Conservation (phyloP, 1,140 invertebrate species). For the Cardiocondyla obscurior region DNA sequence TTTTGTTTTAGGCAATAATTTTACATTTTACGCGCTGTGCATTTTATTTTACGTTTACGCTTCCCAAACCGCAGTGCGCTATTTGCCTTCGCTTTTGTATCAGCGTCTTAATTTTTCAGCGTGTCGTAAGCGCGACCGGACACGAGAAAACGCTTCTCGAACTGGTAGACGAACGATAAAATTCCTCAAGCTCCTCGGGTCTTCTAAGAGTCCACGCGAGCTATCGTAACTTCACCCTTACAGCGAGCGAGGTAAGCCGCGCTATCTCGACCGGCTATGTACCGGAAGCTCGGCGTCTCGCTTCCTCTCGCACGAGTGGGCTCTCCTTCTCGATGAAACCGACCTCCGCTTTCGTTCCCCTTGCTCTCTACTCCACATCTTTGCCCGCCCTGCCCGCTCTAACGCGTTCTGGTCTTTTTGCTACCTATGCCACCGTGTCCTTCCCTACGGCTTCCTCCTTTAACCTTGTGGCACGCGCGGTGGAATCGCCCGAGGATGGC, state of each 20-base stretch:
- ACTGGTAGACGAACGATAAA: slow-evolving; percentile 4
- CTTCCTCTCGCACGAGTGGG: background rate
- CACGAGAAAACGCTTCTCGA: background rate
- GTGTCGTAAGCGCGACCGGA: background rate
- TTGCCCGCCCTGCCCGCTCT: background rate
- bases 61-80: background rate
- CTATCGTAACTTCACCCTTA: slow-evolving; percentile 21
- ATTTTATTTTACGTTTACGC: background rate
- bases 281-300: slow-evolving; percentile 21
- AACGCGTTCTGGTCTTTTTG: slow-evolving; percentile 32
- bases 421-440: slow-evolving; percentile 24
- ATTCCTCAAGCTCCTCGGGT: slow-evolving; percentile 9
- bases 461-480: slow-evolving; percentile 51
- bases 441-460: slow-evolving; percentile 37
- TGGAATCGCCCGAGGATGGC: slow-evolving; percentile 34
- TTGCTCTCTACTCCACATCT: background rate
- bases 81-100: background rate
- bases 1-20: background rate
- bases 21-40: background rate
- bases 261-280: slow-evolving; percentile 37
- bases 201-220: slow-evolving; percentile 6
- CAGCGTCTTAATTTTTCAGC: slow-evolving; percentile 22
- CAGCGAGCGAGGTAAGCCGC: slow-evolving; percentile 6
- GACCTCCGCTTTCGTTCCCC: slow-evolving; percentile 5
- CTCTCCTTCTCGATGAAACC: slow-evolving; percentile 28